phyloP scores from a whole-genome alignment of 2,113 vertebrate genomes.

The Apaloderma vittatum region DNA sequence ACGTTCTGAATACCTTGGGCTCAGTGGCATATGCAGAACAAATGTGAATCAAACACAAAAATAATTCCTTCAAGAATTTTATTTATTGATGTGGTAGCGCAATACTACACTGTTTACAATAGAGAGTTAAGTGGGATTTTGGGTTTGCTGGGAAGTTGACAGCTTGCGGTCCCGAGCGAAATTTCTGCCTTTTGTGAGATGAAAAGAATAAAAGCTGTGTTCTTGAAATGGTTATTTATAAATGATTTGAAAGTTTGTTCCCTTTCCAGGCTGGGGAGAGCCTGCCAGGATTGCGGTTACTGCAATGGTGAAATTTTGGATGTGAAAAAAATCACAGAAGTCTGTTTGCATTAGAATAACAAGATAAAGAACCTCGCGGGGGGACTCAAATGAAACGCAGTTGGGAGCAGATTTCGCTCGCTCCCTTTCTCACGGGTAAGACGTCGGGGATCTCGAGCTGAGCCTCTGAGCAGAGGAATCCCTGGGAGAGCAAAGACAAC shows the following conservation, averaged over 20 bases:
- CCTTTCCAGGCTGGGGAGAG: constrained; percentile 50
- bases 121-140: constrained; percentile 74
- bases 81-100: constrained; percentile 79
- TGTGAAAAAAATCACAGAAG: constrained; percentile 64
- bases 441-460: not conserved
- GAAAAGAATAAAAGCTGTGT: constrained; percentile 74
- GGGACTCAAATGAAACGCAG: constrained; percentile 27
- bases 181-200: constrained; percentile 77
- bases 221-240: constrained; percentile 81
- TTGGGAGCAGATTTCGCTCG: not conserved
- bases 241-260: constrained; percentile 77
- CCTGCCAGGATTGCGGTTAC: constrained; percentile 73
- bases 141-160: constrained; percentile 77
- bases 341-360: constrained; percentile 77
- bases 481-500: rapidly evolving
- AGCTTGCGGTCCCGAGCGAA: constrained; percentile 74
- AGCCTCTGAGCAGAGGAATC: not conserved
- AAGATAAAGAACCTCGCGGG: constrained; percentile 63
- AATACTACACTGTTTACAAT: constrained; percentile 79
- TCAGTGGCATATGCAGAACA: constrained; percentile 80
- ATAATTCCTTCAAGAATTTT: constrained; percentile 76
- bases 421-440: constrained; percentile 22
- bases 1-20: constrained; percentile 64
- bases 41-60: constrained; percentile 78
- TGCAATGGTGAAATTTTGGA: constrained; percentile 66